A percentile compares a stretch with the other conserved stretches of the same genome.
Evolutionary conservation across 2,797 vertebrate species (phyloP).

Genomic region (Falco rusticolus): DNA sequence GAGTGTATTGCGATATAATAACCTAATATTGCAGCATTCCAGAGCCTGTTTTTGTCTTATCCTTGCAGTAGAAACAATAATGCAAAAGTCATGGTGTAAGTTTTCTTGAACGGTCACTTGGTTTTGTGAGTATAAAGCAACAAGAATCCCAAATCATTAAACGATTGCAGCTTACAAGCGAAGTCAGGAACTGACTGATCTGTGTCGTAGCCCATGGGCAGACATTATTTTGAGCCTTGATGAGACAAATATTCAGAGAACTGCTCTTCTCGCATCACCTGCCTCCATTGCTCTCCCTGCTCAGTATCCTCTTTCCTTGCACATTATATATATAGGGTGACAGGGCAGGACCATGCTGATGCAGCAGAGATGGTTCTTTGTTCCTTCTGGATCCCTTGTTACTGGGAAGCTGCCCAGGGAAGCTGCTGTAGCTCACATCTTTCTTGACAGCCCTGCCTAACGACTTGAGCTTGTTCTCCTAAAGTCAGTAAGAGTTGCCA

Average conservation of each 20-base stretch:
- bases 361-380: not conserved
- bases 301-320: not conserved
- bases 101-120: not conserved
- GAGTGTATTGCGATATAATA: not conserved
- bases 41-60: not conserved
- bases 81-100: not conserved
- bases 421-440: not conserved
- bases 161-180: not conserved
- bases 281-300: not conserved
- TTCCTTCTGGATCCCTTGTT: not conserved
- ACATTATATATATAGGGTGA: fast-evolving
- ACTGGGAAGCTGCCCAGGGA: not conserved
- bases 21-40: not conserved
- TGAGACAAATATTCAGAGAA: not conserved
- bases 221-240: not conserved
- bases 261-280: not conserved
- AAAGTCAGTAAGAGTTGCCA: not conserved
- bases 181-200: not conserved
- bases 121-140: not conserved
- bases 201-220: not conserved
- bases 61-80: not conserved
- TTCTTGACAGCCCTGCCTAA: not conserved
- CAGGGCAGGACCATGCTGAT: not conserved
- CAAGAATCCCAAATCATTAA: not conserved
- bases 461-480: not conserved